Conservation (phyloP, 2,888 invertebrate species). For the Ashinkailepas kermadecensis region DNA sequence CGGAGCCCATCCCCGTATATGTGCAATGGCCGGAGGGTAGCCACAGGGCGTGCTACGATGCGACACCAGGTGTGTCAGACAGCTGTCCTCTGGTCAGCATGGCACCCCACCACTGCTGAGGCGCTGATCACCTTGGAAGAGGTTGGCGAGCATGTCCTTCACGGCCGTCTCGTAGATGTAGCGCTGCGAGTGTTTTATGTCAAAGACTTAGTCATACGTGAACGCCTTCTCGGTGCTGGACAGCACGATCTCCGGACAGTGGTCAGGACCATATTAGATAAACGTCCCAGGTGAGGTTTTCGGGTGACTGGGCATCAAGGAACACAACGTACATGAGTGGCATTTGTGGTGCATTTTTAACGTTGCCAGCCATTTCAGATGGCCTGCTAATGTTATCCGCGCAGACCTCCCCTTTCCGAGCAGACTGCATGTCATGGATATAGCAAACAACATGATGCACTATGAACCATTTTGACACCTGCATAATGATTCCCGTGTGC, state of each 20-base stretch:
- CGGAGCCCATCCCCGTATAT: too few relatives aligned
- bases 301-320: neutral
- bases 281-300: neutral
- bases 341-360: neutral
- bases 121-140: constrained; percentile 32
- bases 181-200: constrained; percentile 58
- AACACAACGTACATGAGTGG: neutral
- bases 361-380: too few relatives aligned
- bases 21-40: too few relatives aligned
- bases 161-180: constrained; percentile 53
- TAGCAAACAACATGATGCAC: too few relatives aligned
- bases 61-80: too few relatives aligned
- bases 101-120: neutral
- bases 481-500: too few relatives aligned
- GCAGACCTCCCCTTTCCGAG: too few relatives aligned
- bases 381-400: too few relatives aligned
- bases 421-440: too few relatives aligned
- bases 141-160: constrained; percentile 28
- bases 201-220: constrained; percentile 76
- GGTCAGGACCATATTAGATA: neutral
- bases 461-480: too few relatives aligned
- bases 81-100: too few relatives aligned
- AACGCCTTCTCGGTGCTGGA: constrained; percentile 60
- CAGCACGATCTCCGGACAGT: constrained; percentile 44
- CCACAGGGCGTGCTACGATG: too few relatives aligned